phyloP scores from a whole-genome alignment of 2,888 invertebrate genomes.

The Ecdyonurus torrentis region DNA sequence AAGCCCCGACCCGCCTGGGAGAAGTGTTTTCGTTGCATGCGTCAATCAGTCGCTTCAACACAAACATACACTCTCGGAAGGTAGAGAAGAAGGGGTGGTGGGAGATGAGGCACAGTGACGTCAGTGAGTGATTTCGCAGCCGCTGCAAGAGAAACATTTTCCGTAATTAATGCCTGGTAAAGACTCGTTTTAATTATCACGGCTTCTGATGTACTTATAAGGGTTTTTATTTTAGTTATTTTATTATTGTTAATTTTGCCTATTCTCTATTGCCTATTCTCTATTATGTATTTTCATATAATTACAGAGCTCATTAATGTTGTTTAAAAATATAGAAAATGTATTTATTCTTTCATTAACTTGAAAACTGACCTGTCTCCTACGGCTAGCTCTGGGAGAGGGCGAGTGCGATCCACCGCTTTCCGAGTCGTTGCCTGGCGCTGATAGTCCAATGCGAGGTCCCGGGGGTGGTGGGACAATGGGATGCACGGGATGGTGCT shows the following conservation, averaged over 20 bases:
- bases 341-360: constrained; percentile 3
- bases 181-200: no score
- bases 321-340: not conserved
- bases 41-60: constrained; percentile 89
- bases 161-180: no score
- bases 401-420: constrained; percentile 78
- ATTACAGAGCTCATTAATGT: constrained; percentile 4
- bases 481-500: constrained; percentile 21
- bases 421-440: constrained; percentile 59
- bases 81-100: constrained; percentile 99
- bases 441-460: constrained; percentile 44
- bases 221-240: no score
- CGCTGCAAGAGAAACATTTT: constrained; percentile 51
- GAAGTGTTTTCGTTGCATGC: constrained; percentile 92
- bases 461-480: constrained; percentile 11
- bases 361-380: constrained; percentile 45
- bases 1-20: constrained; percentile 75
- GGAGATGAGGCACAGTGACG: constrained; percentile 91
- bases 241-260: not conserved
- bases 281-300: no score
- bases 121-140: constrained; percentile 81
- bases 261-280: no score
- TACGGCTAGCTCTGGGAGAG: constrained; percentile 64
- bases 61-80: constrained; percentile 93
- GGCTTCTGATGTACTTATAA: no score